Conservation (phyloP, 30 jellyfish, hydroid and myxozoan genomes). For the Chrysaora quinquecirrha region DNA sequence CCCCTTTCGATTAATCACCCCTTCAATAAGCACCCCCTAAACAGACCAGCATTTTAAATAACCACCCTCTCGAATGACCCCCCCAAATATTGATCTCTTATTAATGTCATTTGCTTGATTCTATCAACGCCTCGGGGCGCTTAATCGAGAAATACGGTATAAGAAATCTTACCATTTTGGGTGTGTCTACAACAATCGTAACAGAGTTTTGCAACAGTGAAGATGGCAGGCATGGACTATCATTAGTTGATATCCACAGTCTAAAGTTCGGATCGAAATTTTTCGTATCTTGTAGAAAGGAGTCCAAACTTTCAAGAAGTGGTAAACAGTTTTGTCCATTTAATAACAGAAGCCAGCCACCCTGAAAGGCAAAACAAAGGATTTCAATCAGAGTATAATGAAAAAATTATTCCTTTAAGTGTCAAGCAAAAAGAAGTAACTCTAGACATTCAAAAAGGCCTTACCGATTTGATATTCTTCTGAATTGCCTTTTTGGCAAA, state of each 20-base stretch:
- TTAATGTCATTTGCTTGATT: too few species aligned
- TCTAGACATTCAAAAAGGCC: background rate
- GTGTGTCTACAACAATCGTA: constrained; percentile 66
- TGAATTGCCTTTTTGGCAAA: constrained; percentile 38
- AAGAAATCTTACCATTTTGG: constrained; percentile 64
- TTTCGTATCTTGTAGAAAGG: constrained; percentile 42
- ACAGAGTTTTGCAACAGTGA: constrained; percentile 71
- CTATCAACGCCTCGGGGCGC: too few species aligned
- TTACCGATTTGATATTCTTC: constrained; percentile 44
- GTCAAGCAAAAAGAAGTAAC: too few species aligned
- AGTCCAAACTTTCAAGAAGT: constrained; percentile 43
- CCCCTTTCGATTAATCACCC: too few species aligned
- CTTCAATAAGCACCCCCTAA: too few species aligned
- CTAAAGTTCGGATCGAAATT: constrained; percentile 60
- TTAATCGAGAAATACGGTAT: too few species aligned
- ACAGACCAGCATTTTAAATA: too few species aligned
- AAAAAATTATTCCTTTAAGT: too few species aligned
- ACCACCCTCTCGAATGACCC: too few species aligned
- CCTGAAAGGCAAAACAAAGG: constrained; percentile 34
- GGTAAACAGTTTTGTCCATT: constrained; percentile 58
- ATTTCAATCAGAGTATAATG: too few species aligned
- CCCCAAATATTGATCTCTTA: too few species aligned
- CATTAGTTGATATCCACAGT: constrained; percentile 73
- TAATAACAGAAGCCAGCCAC: constrained; percentile 75
- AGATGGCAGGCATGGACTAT: constrained; percentile 22